phyloP scores from a whole-genome alignment of 2,888 invertebrate species.

The Priocnemis perturbator region DNA sequence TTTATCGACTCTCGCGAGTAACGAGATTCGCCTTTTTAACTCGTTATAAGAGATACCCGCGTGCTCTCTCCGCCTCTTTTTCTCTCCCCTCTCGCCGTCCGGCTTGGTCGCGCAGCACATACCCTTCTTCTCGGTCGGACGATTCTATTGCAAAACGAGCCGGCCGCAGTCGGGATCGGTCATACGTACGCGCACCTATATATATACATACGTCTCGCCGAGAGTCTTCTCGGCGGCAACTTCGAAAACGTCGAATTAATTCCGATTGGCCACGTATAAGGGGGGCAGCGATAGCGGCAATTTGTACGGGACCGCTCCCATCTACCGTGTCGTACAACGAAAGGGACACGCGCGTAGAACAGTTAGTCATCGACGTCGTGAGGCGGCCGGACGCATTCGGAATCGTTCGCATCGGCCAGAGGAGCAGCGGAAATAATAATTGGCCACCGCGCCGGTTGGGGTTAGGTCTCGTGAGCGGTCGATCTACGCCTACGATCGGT shows the following conservation, averaged over 20 bases:
- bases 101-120: constrained; percentile 25
- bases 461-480: too few relatives aligned
- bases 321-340: neutral
- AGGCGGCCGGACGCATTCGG: too few relatives aligned
- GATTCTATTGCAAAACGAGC: constrained; percentile 16
- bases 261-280: constrained; percentile 29
- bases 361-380: too few relatives aligned
- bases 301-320: constrained; percentile 25
- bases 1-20: constrained; percentile 59
- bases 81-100: constrained; percentile 11
- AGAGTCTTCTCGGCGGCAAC: too few relatives aligned
- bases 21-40: constrained; percentile 56
- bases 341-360: too few relatives aligned
- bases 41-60: constrained; percentile 29
- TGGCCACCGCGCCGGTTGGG: too few relatives aligned
- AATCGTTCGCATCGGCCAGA: too few relatives aligned
- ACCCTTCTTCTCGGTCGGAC: constrained; percentile 1
- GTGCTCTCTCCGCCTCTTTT: neutral
- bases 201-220: too few relatives aligned
- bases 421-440: too few relatives aligned
- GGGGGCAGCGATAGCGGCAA: constrained; percentile 27
- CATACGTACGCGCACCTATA: too few relatives aligned
- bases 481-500: constrained; percentile 7
- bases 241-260: constrained; percentile 38
- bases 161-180: neutral